Evolutionary conservation across 2,888 invertebrate genomes (phyloP).

Genomic region (Agrotis segetum): DNA sequence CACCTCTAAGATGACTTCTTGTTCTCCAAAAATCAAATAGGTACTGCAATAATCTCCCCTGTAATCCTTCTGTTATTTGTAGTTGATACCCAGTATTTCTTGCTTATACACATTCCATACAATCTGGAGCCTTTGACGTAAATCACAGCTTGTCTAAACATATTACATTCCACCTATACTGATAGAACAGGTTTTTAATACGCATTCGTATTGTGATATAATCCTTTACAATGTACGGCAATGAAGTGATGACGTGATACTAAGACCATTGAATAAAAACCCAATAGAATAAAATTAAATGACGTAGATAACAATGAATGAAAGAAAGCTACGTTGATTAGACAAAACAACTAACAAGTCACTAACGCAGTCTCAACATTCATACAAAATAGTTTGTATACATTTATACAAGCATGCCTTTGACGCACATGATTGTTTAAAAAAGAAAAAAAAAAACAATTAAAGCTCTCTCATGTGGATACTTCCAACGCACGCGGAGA

Average conservation of each 20-base stretch:
- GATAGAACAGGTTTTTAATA: constrained; percentile 3
- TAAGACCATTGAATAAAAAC: constrained; percentile 1
- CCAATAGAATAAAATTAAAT: background rate
- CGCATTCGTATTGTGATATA: background rate
- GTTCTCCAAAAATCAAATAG: background rate
- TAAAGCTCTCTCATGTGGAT: constrained; percentile 47
- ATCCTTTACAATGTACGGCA: constrained; percentile 8
- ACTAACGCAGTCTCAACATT: constrained; percentile 21
- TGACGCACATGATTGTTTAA: constrained; percentile 50
- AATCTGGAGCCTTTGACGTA: too few relatives aligned
- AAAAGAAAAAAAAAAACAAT: constrained; percentile 51
- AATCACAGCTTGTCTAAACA: background rate
- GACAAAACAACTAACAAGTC: constrained; percentile 31
- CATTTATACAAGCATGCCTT: constrained; percentile 31
- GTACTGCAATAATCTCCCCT: constrained; percentile 2
- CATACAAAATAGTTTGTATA: background rate
- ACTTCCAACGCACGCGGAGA: constrained; percentile 15
- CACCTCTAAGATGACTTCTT: background rate
- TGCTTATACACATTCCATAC: background rate
- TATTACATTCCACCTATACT: background rate
- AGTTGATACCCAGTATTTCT: background rate
- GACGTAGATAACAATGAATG: constrained; percentile 19
- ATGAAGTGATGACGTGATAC: constrained; percentile 10
- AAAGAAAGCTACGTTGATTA: constrained; percentile 23
- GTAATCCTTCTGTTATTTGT: background rate